These are phyloP conservation scores for Ochlodes sylvanus DNA, from an alignment of 2,888 invertebrate genomes.

Conservation along the genomic window DNA sequence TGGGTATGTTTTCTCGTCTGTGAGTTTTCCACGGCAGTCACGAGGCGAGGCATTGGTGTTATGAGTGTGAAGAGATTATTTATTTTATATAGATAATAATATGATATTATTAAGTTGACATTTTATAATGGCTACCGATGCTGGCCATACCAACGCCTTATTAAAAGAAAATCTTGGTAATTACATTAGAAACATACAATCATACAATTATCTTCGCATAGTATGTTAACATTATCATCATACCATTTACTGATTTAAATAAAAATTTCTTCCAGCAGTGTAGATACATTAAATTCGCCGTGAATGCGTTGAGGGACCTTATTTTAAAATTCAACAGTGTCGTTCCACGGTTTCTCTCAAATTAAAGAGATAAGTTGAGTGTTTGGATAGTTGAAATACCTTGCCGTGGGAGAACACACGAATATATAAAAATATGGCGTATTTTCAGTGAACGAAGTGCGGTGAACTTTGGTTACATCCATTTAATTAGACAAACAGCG, in stretches of 20 bases:
- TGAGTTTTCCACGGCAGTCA: too few relatives aligned
- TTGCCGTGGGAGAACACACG: constrained; percentile 21
- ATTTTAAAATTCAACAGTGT: constrained; percentile 28
- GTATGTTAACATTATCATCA: not conserved
- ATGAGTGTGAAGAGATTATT: too few relatives aligned
- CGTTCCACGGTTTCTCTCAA: constrained; percentile 14
- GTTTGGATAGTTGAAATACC: constrained; percentile 33
- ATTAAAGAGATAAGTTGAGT: constrained; percentile 31
- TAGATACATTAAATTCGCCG: constrained; percentile 18
- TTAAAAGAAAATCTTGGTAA: too few relatives aligned
- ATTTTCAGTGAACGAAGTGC: constrained; percentile 26
- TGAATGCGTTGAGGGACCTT: not conserved
- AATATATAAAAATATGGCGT: constrained; percentile 19
- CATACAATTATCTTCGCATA: too few relatives aligned
- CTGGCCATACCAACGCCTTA: too few relatives aligned
- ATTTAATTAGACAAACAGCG: constrained; percentile 34
- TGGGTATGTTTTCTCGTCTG: too few relatives aligned
- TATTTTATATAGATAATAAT: too few relatives aligned
- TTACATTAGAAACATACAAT: too few relatives aligned
- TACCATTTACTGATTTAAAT: not conserved
- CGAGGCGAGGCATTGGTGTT: too few relatives aligned
- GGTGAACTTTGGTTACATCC: constrained; percentile 34
- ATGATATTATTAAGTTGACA: too few relatives aligned
- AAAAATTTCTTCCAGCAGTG: not conserved
- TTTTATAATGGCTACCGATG: too few relatives aligned